These are phyloP conservation scores for Pygoscelis antarcticus DNA, from an alignment of 2,113 vertebrate genomes.

Conservation along the genomic window DNA sequence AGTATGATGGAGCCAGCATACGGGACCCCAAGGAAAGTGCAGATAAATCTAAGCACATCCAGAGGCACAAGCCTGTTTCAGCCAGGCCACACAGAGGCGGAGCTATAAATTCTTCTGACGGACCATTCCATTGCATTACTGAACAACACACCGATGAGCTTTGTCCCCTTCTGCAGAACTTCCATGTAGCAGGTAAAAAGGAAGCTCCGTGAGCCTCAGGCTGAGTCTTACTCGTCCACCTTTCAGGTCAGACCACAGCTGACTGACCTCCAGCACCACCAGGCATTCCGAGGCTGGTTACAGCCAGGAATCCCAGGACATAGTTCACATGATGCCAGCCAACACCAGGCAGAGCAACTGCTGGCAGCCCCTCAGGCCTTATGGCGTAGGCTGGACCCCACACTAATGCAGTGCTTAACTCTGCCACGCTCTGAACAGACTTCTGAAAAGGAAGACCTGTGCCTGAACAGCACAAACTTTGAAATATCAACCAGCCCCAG, in stretches of 20 bases:
- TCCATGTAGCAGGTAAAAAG: rapidly evolving
- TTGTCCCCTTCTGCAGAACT: neutral
- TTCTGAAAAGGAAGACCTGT: neutral
- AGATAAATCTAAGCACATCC: neutral
- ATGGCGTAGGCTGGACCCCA: neutral
- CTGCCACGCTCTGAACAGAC: rapidly evolving
- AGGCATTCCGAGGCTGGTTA: neutral
- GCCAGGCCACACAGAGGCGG: neutral
- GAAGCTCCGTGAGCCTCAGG: neutral
- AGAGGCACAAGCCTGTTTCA: neutral
- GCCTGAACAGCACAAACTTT: neutral
- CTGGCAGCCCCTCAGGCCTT: neutral
- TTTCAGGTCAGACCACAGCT: neutral
- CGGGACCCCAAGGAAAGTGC: neutral
- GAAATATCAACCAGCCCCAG: neutral
- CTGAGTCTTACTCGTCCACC: too few relatives aligned
- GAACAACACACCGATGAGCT: neutral
- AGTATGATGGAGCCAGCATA: rapidly evolving
- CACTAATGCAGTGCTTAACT: rapidly evolving
- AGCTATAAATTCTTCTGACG: neutral
- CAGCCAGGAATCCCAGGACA: neutral
- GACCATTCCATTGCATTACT: rapidly evolving
- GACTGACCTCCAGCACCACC: neutral
- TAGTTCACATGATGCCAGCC: neutral
- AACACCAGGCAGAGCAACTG: neutral